Base-by-base conservation (phyloP, 2,797 vertebrate species). In the Crenichthys baileyi region DNA sequence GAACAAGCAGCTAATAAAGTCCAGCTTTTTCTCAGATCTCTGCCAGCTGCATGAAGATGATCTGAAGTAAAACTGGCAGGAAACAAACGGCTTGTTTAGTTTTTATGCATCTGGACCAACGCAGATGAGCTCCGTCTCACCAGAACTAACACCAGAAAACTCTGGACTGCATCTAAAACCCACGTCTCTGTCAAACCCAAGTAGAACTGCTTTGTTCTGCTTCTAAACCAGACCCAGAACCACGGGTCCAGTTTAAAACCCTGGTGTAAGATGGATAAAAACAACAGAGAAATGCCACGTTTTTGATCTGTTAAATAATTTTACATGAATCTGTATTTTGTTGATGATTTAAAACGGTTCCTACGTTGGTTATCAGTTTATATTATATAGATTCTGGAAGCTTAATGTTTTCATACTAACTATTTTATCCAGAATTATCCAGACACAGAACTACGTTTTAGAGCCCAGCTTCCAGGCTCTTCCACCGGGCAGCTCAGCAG, bases 181-280 rank as follows among this genome's bases (percentile, higher is more conserved):
- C 44, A 7, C 5, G 44, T 7, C 0, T 11, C 44, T 46, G 44
- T 46, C 9, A 46, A 9, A 46, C 0, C 44, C 4, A 36, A 36
- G 36, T 36, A 36, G 36, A 46, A 7, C 9, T 7, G 44, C 44
- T 46, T 46, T 46, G 44, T 46, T 46, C 7, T 1, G 44, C 44
- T 46, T 46, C 9, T 46, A 11, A 11, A 50, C 48, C 48, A 50
- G 48, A 50, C 11, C 48, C 48, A 50, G 48, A 50, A 50, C 48
- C 48, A 50, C 11, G 12, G 48, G 48, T 50, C 48, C 44, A 46
- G 44, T 46, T 46, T 46, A 61, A 31, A 18, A 2, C 15, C 26
- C 5, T 1, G 6, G 31, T 18, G 2, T 31, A 20, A 36, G 5
- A 29, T 12, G 9, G 9, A 3, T 0, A 0, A 11, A 1, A 36